phyloP scores from a whole-genome alignment of 2,888 invertebrate genomes.

The Anticlea derivata region DNA sequence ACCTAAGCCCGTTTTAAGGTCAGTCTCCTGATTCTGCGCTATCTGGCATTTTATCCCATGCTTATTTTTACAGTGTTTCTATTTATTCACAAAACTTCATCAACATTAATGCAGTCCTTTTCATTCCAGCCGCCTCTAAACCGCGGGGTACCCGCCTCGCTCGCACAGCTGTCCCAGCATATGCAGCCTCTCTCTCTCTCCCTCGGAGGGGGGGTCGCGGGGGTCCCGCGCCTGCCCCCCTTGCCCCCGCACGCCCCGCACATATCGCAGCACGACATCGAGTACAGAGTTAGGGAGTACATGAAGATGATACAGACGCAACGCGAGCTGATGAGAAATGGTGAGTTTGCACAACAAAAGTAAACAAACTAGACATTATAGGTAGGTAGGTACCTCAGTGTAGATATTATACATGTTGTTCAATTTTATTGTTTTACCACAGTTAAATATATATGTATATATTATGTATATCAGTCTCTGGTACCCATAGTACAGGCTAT shows the following conservation, averaged over 20 bases:
- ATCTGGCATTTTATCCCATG: too few relatives aligned
- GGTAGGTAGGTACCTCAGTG: too few relatives aligned
- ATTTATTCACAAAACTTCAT: constrained; percentile 16
- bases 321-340: constrained; percentile 69
- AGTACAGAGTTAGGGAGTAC: constrained; percentile 91
- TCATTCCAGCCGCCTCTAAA: constrained; percentile 72
- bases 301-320: constrained; percentile 87
- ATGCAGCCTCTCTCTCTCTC: constrained; percentile 91
- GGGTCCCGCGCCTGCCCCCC: constrained; percentile 84
- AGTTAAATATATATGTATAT: too few relatives aligned
- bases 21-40: too few relatives aligned
- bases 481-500: too few relatives aligned
- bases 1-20: too few relatives aligned
- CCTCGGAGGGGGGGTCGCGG: constrained; percentile 80
- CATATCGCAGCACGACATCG: constrained; percentile 88
- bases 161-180: constrained; percentile 82
- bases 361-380: too few relatives aligned
- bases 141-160: constrained; percentile 84
- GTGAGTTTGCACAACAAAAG: constrained; percentile 43
- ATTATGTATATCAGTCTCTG: too few relatives aligned
- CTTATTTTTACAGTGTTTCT: too few relatives aligned
- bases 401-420: too few relatives aligned
- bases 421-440: too few relatives aligned
- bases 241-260: constrained; percentile 81
- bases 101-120: constrained; percentile 34